Base-by-base conservation (phyloP, 1,140 invertebrate species). In the Heliconius nattereri region DNA sequence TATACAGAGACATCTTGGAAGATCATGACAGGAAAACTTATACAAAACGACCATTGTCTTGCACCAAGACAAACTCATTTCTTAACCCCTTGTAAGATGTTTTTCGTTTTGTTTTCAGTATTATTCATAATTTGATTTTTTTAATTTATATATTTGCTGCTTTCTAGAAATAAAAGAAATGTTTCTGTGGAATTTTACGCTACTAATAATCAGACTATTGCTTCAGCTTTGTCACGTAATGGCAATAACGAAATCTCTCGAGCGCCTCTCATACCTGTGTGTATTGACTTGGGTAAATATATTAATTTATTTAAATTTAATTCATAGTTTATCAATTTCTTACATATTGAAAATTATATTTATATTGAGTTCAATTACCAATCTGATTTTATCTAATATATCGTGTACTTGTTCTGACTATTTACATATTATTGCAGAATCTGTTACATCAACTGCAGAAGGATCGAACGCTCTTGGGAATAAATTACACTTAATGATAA, bases 141-240 rank as follows among this genome's bases (percentile, higher is more conserved):
- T 23, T 26, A 16, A 66, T 66, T 26, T 13, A 66, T 23, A 66
- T 29, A 3, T 29, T 23, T 26, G n/a, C 26, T 13, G 26, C 11
- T 45, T 83, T 81, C 60, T 76, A 89, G 87, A 52, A 86, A 84
- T 76, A 85, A 86, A 78, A 89, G 88, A 75, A 92, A 87, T 85
- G 84, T 85, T n/a, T 84, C 83, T 29, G 87, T 90, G 71, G 89
- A 88, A 81, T 83, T 86, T n/a, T 88, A 90, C 73, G 84, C 89
- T 66, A 89, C 89, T 49, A 86, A 77, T 78, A 85, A 87, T 71
- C 87, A 82, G 76, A 84, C 84, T 35, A 40, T 49, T 35, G 40
- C 75, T 52, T 66, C 35, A 32, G 57, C 54, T 66, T 66, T 66
- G n/a, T 29, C 60, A 13, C 60, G 26, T 26, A 66, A 13, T 66